Base-by-base conservation (phyloP, 2,888 invertebrate species). In the Tuta absoluta region DNA sequence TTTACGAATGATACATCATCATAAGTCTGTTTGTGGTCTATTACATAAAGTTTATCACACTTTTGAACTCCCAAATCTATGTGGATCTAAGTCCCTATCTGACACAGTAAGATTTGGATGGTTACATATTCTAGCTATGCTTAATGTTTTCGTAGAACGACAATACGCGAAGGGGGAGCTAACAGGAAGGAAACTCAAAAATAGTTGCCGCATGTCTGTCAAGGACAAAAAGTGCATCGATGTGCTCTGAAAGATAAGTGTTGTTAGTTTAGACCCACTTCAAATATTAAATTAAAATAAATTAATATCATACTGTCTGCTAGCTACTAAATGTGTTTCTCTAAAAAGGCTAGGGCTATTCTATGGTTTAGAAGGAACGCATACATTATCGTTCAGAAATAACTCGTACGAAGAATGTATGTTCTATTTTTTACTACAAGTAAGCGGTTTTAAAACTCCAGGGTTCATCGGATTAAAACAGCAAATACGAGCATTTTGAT, bases 141-240 rank as follows among this genome's bases (percentile, higher is more conserved):
- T 41, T 14, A n/a, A 45, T 17, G 45, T 45, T 45, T 45, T 45
- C 45, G 45, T 19, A 11, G 51, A n/a, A 45, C 45, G 60, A 41
- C 72, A 69, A 71, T 67, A 65, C 66, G 67, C 69, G 70, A 72
- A 72, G 77, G 78, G 78, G 76, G 71, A 69, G 21, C 67, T 67
- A 74, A 70, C 77, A 76, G 78, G 77, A 62, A 62, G 62, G 62
- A 79, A 79, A 75, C 69, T 72, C 70, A 57, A 72, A 75, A 79
- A 79, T 78, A 76, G 74, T 72, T 71, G 74, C 61, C 51, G 66
- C 74, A 65, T 72, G 72, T 75, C 78, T 78, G 62, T 51, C 62
- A 62, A 79, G 76, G 75, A 68, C 76, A 71, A 51, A 62, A 62
- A 57, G 28, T 51, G 51, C 37, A 37, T 17, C 17, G 53, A 57